Evolutionary conservation across 2,888 invertebrate species (phyloP).

Genomic region (Byasa hedistus): DNA sequence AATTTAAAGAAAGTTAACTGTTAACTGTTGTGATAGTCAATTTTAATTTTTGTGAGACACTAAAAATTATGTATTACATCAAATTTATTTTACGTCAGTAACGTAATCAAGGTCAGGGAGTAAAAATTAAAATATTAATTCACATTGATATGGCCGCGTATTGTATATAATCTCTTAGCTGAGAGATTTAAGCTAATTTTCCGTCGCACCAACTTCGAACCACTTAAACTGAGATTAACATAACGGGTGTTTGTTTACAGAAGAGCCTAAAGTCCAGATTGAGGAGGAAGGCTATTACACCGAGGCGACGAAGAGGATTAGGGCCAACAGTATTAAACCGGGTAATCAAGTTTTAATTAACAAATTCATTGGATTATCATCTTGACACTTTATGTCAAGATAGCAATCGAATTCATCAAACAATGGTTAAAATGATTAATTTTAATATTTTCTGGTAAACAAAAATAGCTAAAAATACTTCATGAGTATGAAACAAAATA

Average conservation of each 20-base stretch:
- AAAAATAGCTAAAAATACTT: not conserved
- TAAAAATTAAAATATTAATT: too few species aligned
- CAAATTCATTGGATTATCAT: constrained; percentile 18
- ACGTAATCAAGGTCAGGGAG: too few species aligned
- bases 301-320: constrained; percentile 59
- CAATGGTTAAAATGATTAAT: not conserved
- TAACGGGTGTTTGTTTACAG: constrained; percentile 46
- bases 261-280: constrained; percentile 72
- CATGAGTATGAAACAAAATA: too few species aligned
- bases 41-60: too few species aligned
- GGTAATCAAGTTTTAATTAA: constrained; percentile 44
- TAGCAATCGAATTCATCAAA: not conserved
- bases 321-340: constrained; percentile 64
- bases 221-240: constrained; percentile 24
- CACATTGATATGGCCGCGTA: too few species aligned
- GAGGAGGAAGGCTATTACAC: constrained; percentile 69
- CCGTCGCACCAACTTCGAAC: not conserved
- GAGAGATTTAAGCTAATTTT: constrained; percentile 5
- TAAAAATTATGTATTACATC: not conserved
- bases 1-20: not conserved
- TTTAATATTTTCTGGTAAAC: not conserved
- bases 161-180: not conserved
- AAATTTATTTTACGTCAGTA: not conserved
- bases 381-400: constrained; percentile 4
- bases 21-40: too few species aligned